Evolutionary conservation across 2,888 invertebrate genomes (phyloP), one percentile per base, ranked within the genome.

Genomic region (Amphimallon solstitiale): DNA sequence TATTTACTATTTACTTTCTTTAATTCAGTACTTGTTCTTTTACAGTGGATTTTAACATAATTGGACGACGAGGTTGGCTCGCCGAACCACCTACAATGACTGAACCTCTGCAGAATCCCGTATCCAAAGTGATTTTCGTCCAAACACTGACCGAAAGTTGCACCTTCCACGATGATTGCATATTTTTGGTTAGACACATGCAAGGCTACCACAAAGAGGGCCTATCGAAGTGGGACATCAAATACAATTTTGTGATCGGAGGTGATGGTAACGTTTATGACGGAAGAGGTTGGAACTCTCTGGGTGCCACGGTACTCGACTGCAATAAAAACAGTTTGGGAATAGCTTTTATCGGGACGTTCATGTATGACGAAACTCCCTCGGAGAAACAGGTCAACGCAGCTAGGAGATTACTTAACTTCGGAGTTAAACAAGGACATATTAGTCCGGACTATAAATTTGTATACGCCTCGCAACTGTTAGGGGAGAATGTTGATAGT

Each of bases 221-320:
- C n/a, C 81, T 79, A 61, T 79, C 83, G 0, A 2, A 89, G 85
- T 84, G 82, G 67, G 93, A 93, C 76, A 92, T 92, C 17, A 88
- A 84, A 0, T 93, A 91, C 78, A 94, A 92, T 77, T 94, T 92
- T 72, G 80, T 94, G 1, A 86, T 94, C 1, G 93, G 92, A 0
- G 92, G 91, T 6, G 92, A 92, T 76, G 92, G 92, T 0, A 85
- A 87, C 6, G 90, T 88, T 0, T 92, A 92, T 77, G 87, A 86
- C 71, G 92, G 91, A 0, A 91, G 91, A 0, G 92, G 92, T 1
- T 94, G 93, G 93, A 86, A 89, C 70, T 79, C 81, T 65, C 83
- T 87, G 43, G 93, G 93, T 0, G 89, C 92, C 1, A 29, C 29
- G 1, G 0, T 92, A 93, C 74, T 92, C 0, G 85, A 85, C 38